Evolutionary conservation across 2,888 invertebrate genomes (phyloP).

Genomic region (Netelia fuscicornis): DNA sequence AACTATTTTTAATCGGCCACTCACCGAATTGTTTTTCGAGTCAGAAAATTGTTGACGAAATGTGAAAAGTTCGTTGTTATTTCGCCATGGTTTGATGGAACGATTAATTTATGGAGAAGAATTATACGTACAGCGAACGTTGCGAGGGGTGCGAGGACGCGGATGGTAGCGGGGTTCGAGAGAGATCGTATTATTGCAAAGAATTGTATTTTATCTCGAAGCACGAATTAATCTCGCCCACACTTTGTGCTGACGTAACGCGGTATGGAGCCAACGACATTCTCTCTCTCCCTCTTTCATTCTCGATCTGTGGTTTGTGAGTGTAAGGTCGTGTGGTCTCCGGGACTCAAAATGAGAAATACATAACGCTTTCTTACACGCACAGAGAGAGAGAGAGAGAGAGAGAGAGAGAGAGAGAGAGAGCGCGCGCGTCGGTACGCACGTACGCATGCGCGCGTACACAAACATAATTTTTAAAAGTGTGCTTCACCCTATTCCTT

Average conservation of each 20-base stretch:
- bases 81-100: too few species aligned
- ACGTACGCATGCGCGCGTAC: not conserved
- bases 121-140: too few species aligned
- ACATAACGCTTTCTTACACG: slow-evolving; percentile 36
- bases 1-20: too few species aligned
- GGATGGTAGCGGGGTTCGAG: not conserved
- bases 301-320: slow-evolving; percentile 15
- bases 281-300: slow-evolving; percentile 33
- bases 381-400: too few species aligned
- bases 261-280: slow-evolving; percentile 35
- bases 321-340: slow-evolving; percentile 54
- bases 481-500: not conserved
- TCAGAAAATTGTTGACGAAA: too few species aligned
- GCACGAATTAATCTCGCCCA: slow-evolving; percentile 66
- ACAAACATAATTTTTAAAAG: slow-evolving; percentile 24
- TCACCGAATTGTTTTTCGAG: too few species aligned
- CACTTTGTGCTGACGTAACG: slow-evolving; percentile 60
- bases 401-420: too few species aligned
- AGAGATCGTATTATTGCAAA: slow-evolving; percentile 52
- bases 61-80: too few species aligned
- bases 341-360: slow-evolving; percentile 51
- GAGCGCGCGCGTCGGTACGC: too few species aligned
- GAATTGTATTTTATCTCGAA: slow-evolving; percentile 64
- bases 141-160: not conserved
- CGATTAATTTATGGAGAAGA: not conserved